These are phyloP conservation scores for Zoanthus solanderi DNA, from an alignment of 92 coral and sea anemone genomes.

Conservation along the genomic window DNA sequence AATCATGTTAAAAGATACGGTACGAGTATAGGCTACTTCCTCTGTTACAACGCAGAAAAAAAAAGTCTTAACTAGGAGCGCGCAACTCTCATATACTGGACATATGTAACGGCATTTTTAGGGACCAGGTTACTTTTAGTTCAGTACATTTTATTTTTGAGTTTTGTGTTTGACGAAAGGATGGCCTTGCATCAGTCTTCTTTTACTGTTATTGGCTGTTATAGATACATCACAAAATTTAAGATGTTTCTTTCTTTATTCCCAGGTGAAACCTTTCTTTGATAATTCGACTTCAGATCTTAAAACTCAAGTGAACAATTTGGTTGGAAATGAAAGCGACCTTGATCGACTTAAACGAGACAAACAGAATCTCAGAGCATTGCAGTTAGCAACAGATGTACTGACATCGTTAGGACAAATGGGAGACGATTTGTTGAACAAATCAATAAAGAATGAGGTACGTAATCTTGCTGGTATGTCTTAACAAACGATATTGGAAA, in stretches of 20 bases:
- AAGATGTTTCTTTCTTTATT: not conserved
- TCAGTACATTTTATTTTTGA: too few species aligned
- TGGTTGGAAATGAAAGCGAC: conserved; percentile 17
- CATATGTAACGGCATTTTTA: too few species aligned
- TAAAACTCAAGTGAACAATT: not conserved
- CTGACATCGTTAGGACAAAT: not conserved
- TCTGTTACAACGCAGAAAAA: too few species aligned
- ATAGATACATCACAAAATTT: too few species aligned
- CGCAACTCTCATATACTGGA: too few species aligned
- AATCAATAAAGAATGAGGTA: not conserved
- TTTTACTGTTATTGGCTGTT: too few species aligned
- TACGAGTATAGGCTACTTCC: too few species aligned
- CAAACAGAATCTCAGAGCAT: not conserved
- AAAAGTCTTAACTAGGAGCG: too few species aligned
- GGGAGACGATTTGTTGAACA: not conserved
- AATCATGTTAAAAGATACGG: too few species aligned
- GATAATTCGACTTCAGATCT: not conserved
- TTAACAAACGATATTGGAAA: not conserved
- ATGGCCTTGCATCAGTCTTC: too few species aligned
- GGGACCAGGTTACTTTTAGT: too few species aligned
- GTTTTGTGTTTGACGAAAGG: too few species aligned
- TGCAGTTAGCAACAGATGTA: conserved; percentile 13
- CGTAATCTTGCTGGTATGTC: not conserved
- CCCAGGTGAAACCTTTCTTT: conserved; percentile 1
- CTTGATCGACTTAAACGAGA: not conserved